Evolutionary conservation across 2,113 vertebrate species (phyloP), one percentile per base, ranked within the genome.

Genomic region (Ceyx cyanopectus): DNA sequence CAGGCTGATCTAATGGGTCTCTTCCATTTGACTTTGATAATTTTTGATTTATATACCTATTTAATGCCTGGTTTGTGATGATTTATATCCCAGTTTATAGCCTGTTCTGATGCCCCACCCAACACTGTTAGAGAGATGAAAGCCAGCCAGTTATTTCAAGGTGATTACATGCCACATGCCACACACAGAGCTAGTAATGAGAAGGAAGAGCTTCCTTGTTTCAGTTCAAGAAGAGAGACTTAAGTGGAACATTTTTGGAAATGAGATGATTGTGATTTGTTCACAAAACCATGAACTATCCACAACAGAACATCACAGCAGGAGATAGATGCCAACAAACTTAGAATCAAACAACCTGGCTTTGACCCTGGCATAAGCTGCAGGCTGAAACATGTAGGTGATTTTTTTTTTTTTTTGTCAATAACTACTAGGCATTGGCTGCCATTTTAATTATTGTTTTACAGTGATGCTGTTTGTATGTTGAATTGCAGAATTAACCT

Each of bases 11-110:
- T 94, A 92, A 94, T 92, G 80, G 56, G 32, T 92, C 65, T 93
- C 72, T 94, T 94, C 72, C 32, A 81, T 89, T 34, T 85, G 83
- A 92, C 54, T 90, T 86, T 7, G 69, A 23, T 87, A 90, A 83
- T 87, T 96, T 97, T 94, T 94, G 73, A 96, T 96, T 95, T 94
- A 94, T 93, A 85, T 94, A 83, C 76, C 40, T 63, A 87, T 78
- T 94, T 93, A 95, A 95, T 94, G 87, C 65, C 77, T 93, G 53
- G 26, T 84, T 95, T 89, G 78, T 93, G 86, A 91, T 91, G 75
- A 94, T 94, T 94, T 94, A 92, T 96, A 70, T 87, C 41, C 14
- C 15, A n/a, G 30, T 41, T 86, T 92, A 77, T 72, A 90, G 24
- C 43, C 48, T 3, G 12, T n/a, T 57, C 40, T 6, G 8, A 82